Percentiles rank a stretch among this genome's conserved stretches.
These are phyloP conservation scores for Machaerirhynchus nigripectus DNA, from an alignment of 2,113 vertebrate genomes.

Conservation along the genomic window DNA sequence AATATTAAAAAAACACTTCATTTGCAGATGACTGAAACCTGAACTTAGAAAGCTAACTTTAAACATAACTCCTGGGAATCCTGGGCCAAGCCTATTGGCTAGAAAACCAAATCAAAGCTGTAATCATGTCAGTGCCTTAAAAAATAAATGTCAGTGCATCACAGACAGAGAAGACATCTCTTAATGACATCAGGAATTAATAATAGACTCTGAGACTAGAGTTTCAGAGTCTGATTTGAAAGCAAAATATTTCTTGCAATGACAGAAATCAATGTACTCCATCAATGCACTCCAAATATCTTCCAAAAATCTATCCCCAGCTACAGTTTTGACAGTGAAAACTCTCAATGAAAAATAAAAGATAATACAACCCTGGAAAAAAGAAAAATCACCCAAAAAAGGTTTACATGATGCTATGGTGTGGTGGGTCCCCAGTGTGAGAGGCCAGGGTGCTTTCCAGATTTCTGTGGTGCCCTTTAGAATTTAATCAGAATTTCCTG, in stretches of 20 bases:
- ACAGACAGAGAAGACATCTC: background rate
- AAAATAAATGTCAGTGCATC: slow-evolving; percentile 3
- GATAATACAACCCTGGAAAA: background rate
- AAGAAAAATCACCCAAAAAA: background rate
- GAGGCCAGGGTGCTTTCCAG: background rate
- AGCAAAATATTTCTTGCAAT: background rate
- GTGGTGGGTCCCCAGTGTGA: background rate
- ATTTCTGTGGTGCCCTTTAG: background rate
- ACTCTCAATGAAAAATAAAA: background rate
- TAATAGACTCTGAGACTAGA: slow-evolving; percentile 5
- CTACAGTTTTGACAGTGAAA: background rate
- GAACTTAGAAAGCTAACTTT: background rate
- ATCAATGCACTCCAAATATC: background rate
- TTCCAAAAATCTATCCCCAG: background rate
- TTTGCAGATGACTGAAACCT: background rate
- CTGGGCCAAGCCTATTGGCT: background rate
- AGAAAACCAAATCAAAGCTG: background rate
- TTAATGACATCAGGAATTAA: slow-evolving; percentile 39
- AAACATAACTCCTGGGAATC: background rate
- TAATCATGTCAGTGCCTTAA: background rate
- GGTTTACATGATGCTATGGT: background rate
- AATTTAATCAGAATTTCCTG: background rate
- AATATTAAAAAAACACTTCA: background rate
- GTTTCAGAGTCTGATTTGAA: slow-evolving; percentile 6
- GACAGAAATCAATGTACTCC: slow-evolving; percentile 13